Evolutionary conservation across 2,797 vertebrate species (phyloP), one percentile per base, ranked within the genome.

Genomic region (Micrastur ruficollis): DNA sequence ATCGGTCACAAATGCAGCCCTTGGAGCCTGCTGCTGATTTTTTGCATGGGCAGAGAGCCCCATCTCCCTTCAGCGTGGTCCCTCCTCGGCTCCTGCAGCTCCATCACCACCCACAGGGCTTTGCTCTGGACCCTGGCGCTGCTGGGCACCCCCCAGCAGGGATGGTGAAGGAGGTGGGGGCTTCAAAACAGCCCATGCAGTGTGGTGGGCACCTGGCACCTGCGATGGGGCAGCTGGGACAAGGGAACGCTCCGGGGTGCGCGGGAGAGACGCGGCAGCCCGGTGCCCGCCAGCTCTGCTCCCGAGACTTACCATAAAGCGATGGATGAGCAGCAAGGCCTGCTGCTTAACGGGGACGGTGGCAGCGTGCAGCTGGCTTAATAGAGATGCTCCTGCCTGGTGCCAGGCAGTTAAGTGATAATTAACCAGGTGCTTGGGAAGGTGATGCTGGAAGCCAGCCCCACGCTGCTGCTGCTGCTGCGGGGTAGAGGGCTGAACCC

Each of bases 191-290:
- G n/a, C 36, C 25, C 42, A 42, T 42, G 42, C 31, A 21, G 21
- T 5, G 34, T 5, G 20, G 42, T 0, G 2, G 23, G 31, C 1
- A 2, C 21, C 32, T 26, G 66, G 27, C 22, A 13, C 4, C n/a
- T 18, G 6, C 46, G 49, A 9, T 25, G 1, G 5, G 46, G 66
- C 34, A 65, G 2, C 47, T 1, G 6, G 49, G 20, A 29, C 10
- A 20, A 6, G 66, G 23, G 22, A 18, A 4, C 8, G 14, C n/a
- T 8, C 38, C 4, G 4, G 22, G 50, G 12, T 50, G 15, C 3
- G 5, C 3, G 29, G 40, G 11, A 47, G 34, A 53, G 26, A 26
- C 0, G 5, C 1, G 8, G 22, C 47, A 59, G 40, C 26, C 80
- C 5, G 0, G 29, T 72, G 78, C 2, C 16, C 62, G 50, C 59